phyloP scores from a whole-genome alignment of 2,797 vertebrate species.

The Holocentrus rufus region DNA sequence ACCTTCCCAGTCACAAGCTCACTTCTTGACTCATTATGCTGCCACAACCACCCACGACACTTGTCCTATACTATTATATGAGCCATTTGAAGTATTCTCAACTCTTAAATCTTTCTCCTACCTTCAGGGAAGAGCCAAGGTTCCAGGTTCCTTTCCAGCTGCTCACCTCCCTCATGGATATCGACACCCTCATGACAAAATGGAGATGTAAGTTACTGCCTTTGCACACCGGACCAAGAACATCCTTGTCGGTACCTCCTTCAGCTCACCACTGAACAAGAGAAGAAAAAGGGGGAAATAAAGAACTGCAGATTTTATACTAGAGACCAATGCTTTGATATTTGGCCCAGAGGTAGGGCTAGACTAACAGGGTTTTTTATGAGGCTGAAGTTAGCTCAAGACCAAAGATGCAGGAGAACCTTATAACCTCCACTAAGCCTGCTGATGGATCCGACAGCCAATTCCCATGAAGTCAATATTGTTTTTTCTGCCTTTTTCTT shows the following conservation, averaged over 20 bases:
- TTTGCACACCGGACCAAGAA: background rate
- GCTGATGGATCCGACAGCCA: constrained; percentile 28
- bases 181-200: constrained; percentile 95
- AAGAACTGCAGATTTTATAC: background rate
- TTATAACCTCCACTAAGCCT: background rate
- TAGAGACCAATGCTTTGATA: background rate
- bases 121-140: constrained; percentile 91
- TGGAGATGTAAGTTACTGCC: constrained; percentile 92
- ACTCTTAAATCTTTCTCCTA: background rate
- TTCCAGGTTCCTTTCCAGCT: constrained; percentile 99
- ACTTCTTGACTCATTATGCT: background rate
- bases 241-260: background rate
- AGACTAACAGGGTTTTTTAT: constrained; percentile 13
- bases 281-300: background rate
- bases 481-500: background rate
- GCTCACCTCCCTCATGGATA: constrained; percentile 94
- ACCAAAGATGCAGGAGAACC: constrained; percentile 16
- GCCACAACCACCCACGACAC: background rate
- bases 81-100: background rate
- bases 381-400: constrained; percentile 27
- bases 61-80: background rate
- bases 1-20: background rate
- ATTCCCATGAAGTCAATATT: constrained; percentile 15
- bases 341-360: constrained; percentile 20
- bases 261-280: constrained; percentile 1